Conservation (phyloP, 2,113 vertebrate genomes). For the Nothocercus nigrocapillus region DNA sequence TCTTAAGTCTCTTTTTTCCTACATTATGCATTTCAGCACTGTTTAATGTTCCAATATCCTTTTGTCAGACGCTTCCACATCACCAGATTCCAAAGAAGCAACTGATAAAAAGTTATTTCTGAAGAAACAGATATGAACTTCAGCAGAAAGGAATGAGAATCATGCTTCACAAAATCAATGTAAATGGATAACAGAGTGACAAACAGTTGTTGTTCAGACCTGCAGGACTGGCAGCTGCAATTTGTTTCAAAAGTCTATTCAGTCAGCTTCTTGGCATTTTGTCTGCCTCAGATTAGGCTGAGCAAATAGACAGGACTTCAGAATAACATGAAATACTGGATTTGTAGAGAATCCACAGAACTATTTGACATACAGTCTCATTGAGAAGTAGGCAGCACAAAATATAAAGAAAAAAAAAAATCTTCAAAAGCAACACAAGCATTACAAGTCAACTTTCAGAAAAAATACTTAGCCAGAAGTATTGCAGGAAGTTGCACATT, state of each 20-base stretch:
- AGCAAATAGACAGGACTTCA: neutral
- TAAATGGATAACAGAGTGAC: neutral
- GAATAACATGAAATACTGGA: neutral
- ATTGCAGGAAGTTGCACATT: neutral
- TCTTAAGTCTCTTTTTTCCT: neutral
- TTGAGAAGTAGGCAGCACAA: neutral
- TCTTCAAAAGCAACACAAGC: constrained; percentile 29
- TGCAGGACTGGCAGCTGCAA: neutral
- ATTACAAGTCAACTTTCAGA: neutral
- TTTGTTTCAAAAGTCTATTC: neutral
- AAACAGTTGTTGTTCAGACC: neutral
- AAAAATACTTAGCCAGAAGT: neutral
- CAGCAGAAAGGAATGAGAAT: constrained; percentile 13
- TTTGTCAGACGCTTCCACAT: neutral
- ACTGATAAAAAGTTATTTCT: neutral
- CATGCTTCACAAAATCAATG: neutral
- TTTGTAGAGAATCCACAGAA: neutral
- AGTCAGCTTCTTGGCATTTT: neutral
- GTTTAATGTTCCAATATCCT: neutral
- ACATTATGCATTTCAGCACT: neutral
- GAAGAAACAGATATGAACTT: constrained; percentile 16
- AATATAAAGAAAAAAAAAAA: constrained; percentile 24
- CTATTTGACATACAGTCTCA: neutral
- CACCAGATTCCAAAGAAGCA: neutral
- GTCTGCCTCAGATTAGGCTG: neutral